Evolutionary conservation across 2,888 invertebrate genomes (phyloP), one percentile per base, ranked within the genome.

Genomic region (Dendrolimus houi): DNA sequence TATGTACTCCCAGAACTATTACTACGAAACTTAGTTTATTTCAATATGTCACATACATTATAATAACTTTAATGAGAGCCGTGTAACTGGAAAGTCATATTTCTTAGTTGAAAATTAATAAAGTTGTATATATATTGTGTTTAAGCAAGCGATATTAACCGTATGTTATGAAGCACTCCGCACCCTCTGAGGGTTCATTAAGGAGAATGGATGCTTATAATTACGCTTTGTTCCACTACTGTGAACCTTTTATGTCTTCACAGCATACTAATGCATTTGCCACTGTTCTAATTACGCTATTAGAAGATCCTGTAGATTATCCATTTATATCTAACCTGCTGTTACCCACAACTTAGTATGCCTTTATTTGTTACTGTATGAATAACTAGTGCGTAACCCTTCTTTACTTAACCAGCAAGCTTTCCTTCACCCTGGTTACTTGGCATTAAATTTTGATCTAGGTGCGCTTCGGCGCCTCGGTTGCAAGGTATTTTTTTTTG

Each of bases 171-270:
- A 56, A 53, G 54, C 29, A 29, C 53, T 56, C 29, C 54, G 54
- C 53, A 42, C 56, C 55, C 56, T 59, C 56, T 52, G 72, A 72
- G 74, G 74, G 77, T 77, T 79, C 79, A 79, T 81, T 83, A 82
- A 81, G 75, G 72, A 72, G 71, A 71, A 77, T 77, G 77, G 76
- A 77, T 77, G 73, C 70, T 68, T 65, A 70, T 84, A 83, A 86
- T 86, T 85, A 83, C 74, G 72, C 74, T 78, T 76, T 77, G 80
- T 78, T 81, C 75, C 65, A 74, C 72, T 78, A 78, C 79, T 78
- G 81, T 77, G 73, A 75, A 69, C 72, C 75, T 77, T 78, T 77
- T 77, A 72, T 76, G 70, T 73, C 69, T 74, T 69, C 71, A 41
- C 41, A 56, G 41, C 52, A 29, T 29, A 29, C 29, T 29, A 29